phyloP scores from a whole-genome alignment of 2,797 vertebrate genomes.

The Eulemur mongoz region DNA sequence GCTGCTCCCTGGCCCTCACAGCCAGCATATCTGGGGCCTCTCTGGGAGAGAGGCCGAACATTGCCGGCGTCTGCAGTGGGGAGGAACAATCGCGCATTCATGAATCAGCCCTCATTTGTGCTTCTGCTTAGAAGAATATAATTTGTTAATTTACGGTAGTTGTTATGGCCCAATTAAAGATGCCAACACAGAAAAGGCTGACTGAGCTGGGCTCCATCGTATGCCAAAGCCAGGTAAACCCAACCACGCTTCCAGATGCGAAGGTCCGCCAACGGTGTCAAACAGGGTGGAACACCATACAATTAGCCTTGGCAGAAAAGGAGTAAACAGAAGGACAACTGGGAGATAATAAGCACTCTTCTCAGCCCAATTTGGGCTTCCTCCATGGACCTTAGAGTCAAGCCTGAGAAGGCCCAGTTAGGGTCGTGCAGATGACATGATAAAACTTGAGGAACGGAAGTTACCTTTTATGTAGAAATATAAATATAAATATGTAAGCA shows the following conservation, averaged over 20 bases:
- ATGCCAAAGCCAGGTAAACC: constrained; percentile 10
- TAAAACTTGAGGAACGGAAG: not conserved
- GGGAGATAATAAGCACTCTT: not conserved
- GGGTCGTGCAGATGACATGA: not conserved
- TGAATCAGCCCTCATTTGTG: constrained; percentile 42
- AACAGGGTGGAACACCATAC: not conserved
- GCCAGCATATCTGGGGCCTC: not conserved
- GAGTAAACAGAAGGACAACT: not conserved
- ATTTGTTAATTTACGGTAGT: constrained; percentile 55
- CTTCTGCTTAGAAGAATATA: constrained; percentile 18
- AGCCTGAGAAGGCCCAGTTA: not conserved
- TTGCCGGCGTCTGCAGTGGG: not conserved
- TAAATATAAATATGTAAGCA: not conserved
- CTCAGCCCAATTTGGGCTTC: not conserved
- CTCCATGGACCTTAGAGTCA: accelerated
- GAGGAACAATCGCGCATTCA: not conserved
- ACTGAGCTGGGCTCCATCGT: not conserved
- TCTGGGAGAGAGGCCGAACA: accelerated
- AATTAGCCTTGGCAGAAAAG: not conserved
- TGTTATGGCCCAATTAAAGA: constrained; percentile 44
- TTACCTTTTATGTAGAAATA: not conserved
- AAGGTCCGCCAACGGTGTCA: not conserved
- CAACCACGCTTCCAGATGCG: accelerated
- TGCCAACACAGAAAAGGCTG: not conserved
- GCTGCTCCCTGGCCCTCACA: not conserved